phyloP scores from a whole-genome alignment of 2,888 invertebrate genomes.

The Odontomyia ornata region DNA sequence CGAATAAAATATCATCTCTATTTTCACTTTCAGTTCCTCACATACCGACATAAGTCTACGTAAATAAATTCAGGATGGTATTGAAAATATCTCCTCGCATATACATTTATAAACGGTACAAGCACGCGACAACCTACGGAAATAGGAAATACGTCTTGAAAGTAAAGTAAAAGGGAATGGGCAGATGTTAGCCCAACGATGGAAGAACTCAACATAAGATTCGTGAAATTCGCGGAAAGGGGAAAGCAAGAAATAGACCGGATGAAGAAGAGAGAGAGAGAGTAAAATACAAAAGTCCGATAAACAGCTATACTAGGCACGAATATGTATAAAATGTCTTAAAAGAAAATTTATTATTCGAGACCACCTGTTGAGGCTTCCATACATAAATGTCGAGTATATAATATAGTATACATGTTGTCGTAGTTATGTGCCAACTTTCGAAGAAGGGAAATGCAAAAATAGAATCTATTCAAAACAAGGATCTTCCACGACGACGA shows the following conservation, averaged over 20 bases:
- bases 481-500: too few relatives aligned
- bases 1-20: background rate
- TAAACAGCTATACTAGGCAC: background rate
- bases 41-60: background rate
- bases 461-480: too few relatives aligned
- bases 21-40: slow-evolving; percentile 32
- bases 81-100: too few relatives aligned
- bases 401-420: too few relatives aligned
- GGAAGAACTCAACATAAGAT: too few relatives aligned
- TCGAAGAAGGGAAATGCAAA: too few relatives aligned
- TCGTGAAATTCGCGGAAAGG: too few relatives aligned
- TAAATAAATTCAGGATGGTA: background rate
- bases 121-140: background rate
- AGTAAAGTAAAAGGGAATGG: slow-evolving; percentile 34
- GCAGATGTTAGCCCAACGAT: background rate
- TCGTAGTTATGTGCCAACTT: too few relatives aligned
- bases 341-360: slow-evolving; percentile 44
- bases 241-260: too few relatives aligned
- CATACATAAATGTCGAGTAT: slow-evolving; percentile 8
- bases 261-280: background rate
- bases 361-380: slow-evolving; percentile 42
- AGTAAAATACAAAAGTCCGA: background rate
- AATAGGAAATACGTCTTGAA: slow-evolving; percentile 8
- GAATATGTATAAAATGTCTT: slow-evolving; percentile 25
- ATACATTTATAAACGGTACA: background rate